Percentiles rank a stretch among this genome's conserved stretches.
These are phyloP conservation scores for Heptranchias perlo DNA, from an alignment of 2,113 vertebrate genomes.

Conservation along the genomic window DNA sequence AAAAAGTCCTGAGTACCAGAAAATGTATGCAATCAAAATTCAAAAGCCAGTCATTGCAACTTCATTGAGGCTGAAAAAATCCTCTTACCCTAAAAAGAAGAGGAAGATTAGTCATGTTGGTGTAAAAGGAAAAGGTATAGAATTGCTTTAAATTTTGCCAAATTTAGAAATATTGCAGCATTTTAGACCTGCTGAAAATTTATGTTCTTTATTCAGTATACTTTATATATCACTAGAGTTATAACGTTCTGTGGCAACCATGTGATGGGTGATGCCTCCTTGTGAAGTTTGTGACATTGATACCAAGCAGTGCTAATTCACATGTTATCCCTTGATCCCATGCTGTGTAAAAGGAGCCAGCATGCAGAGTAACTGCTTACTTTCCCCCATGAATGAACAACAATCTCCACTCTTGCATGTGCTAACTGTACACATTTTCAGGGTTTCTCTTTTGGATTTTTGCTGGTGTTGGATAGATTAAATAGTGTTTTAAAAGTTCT, in stretches of 20 bases:
- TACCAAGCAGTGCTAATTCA: no score
- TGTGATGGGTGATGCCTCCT: not conserved
- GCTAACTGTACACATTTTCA: no score
- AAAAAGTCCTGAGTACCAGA: not conserved
- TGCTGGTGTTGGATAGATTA: no score
- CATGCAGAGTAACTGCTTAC: no score
- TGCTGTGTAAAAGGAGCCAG: no score
- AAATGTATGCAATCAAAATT: not conserved
- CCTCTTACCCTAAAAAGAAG: not conserved
- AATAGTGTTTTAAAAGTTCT: no score
- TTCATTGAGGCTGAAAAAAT: not conserved
- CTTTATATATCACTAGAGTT: not conserved
- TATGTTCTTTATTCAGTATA: not conserved
- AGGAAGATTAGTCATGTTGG: slow-evolving; percentile 15
- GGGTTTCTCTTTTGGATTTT: no score
- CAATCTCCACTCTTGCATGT: no score
- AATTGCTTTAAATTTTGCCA: not conserved
- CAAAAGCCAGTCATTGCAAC: not conserved
- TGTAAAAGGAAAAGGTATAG: slow-evolving; percentile 28
- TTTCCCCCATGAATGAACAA: no score
- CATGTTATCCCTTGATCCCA: no score
- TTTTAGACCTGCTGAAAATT: not conserved
- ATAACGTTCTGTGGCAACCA: not conserved
- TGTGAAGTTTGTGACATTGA: not conserved
- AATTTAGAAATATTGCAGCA: not conserved